Conservation (phyloP, 2,113 vertebrate species). For the Chionis minor region DNA sequence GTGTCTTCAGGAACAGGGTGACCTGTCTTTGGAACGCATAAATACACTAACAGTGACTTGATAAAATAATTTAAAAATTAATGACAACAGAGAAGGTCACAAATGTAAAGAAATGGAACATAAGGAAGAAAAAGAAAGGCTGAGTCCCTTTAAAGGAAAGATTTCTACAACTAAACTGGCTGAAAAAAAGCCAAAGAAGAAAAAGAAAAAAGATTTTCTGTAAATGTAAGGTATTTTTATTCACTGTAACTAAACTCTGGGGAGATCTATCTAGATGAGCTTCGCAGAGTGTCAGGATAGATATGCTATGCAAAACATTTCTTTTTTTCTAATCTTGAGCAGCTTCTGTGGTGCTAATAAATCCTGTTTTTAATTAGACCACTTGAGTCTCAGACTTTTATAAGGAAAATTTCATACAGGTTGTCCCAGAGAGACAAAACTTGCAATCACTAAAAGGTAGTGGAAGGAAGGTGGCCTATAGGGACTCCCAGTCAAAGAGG, state of each 20-base stretch:
- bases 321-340: conserved; percentile 4
- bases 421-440: conserved; percentile 15
- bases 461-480: background rate
- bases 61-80: background rate
- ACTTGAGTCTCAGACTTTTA: conserved; percentile 23
- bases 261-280: background rate
- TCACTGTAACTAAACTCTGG: conserved; percentile 20
- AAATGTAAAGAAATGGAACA: background rate
- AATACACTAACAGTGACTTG: background rate
- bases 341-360: conserved; percentile 37
- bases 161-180: background rate
- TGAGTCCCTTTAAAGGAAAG: background rate
- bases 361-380: conserved; percentile 52
- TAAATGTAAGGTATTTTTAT: background rate
- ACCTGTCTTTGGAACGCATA: background rate
- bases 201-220: background rate
- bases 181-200: background rate
- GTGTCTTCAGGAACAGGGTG: background rate
- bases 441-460: background rate
- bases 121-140: background rate
- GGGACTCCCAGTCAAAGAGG: background rate
- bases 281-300: background rate
- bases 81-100: background rate
- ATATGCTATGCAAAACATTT: conserved; percentile 3
- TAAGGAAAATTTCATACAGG: background rate